Conservation (phyloP, 2,113 vertebrate genomes). For the Typhlomys cinereus region DNA sequence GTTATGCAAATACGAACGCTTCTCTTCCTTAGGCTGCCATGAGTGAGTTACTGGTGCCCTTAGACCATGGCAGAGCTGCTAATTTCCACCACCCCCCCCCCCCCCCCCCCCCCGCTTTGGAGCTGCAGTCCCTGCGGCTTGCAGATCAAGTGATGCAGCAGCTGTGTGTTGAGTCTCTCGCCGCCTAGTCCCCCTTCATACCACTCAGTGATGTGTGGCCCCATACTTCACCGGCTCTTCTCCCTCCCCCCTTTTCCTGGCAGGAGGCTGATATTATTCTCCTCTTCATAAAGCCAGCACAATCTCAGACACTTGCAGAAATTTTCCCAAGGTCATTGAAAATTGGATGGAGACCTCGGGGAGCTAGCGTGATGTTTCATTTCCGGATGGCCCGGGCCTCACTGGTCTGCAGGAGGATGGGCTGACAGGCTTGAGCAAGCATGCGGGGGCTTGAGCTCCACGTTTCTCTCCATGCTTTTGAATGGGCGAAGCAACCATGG, state of each 20-base stretch:
- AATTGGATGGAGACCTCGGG: conserved; percentile 16
- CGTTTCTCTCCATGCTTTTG: background rate
- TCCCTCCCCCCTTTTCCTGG: background rate
- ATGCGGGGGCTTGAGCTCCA: background rate
- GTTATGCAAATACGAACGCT: background rate
- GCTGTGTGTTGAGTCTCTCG: background rate
- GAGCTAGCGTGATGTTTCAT: background rate
- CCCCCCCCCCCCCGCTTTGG: no score
- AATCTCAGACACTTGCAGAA: conserved; percentile 2
- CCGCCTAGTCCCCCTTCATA: background rate
- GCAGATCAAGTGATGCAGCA: background rate
- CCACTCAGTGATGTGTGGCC: no score
- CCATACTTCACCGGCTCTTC: background rate
- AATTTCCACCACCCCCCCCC: background rate
- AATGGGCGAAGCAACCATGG: conserved; percentile 16
- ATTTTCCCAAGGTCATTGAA: conserved; percentile 64
- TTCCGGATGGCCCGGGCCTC: accelerated
- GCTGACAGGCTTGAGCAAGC: background rate
- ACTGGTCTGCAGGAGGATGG: background rate
- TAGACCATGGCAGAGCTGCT: background rate
- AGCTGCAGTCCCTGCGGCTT: background rate
- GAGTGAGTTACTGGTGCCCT: background rate
- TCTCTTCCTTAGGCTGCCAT: background rate
- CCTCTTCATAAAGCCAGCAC: conserved; percentile 40
- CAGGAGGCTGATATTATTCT: conserved; percentile 31